phyloP scores from a whole-genome alignment of 2,113 vertebrate genomes.

The Hippoglossus stenolepis region DNA sequence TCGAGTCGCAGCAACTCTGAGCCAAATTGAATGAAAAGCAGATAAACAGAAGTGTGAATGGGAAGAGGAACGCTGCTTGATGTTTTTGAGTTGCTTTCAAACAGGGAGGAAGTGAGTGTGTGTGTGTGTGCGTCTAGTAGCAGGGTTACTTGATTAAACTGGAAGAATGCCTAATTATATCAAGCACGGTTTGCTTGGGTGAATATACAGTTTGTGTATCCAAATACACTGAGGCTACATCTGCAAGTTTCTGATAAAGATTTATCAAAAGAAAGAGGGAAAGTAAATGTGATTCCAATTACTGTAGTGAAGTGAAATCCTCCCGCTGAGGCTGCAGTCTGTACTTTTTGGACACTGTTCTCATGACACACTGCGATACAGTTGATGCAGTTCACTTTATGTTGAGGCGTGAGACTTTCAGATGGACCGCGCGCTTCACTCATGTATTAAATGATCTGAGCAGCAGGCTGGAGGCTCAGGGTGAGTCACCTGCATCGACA shows the following conservation, averaged over 20 bases:
- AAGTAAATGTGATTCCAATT: constrained; percentile 55
- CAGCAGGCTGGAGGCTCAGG: background rate
- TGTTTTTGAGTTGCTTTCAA: constrained; percentile 44
- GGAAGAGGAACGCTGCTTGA: constrained; percentile 30
- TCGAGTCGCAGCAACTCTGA: constrained; percentile 25
- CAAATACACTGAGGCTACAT: constrained; percentile 61
- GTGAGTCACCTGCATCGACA: constrained; percentile 18
- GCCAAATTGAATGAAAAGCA: constrained; percentile 11
- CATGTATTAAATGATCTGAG: background rate
- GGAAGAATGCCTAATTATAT: constrained; percentile 74
- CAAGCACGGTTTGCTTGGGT: constrained; percentile 50
- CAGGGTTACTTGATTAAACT: constrained; percentile 66
- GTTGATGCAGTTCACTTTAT: constrained; percentile 1
- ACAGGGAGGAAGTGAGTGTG: constrained; percentile 8
- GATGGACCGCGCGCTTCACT: background rate
- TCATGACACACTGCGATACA: background rate
- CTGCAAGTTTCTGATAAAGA: constrained; percentile 71
- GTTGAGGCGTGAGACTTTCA: background rate
- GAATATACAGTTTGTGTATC: constrained; percentile 43
- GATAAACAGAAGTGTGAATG: constrained; percentile 46
- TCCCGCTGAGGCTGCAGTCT: constrained; percentile 11
- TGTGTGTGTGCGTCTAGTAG: constrained; percentile 30
- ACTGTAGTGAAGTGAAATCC: constrained; percentile 28
- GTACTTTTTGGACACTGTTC: constrained; percentile 18
- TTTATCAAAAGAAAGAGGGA: constrained; percentile 57